Conservation (phyloP, 2,888 invertebrate species). For the Eilema sororculum region DNA sequence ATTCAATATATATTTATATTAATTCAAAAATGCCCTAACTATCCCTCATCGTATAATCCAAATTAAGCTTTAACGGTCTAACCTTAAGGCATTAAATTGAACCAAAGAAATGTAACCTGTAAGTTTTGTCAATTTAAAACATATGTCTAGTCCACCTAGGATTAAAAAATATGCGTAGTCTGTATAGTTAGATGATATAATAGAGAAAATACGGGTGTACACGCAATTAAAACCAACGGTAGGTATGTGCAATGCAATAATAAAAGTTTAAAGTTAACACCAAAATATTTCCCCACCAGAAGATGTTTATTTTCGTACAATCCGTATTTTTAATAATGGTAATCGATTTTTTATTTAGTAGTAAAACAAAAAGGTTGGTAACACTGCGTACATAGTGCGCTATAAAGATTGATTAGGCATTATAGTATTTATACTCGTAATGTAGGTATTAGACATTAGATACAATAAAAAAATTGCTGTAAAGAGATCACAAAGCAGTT, state of each 20-base stretch:
- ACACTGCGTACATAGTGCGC: constrained; percentile 12
- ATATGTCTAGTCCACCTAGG: constrained; percentile 37
- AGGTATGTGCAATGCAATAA: constrained; percentile 1
- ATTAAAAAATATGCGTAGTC: neutral
- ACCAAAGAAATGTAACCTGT: constrained; percentile 38
- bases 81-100: constrained; percentile 17
- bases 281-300: neutral
- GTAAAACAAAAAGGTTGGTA: neutral
- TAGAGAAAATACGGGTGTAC: neutral
- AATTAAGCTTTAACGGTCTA: constrained; percentile 7
- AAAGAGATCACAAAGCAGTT: neutral
- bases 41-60: constrained; percentile 11
- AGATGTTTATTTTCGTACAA: constrained; percentile 4
- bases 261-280: neutral
- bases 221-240: neutral
- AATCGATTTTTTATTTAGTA: neutral
- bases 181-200: neutral
- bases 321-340: constrained; percentile 2
- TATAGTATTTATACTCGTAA: constrained; percentile 1
- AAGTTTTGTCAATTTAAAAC: constrained; percentile 42
- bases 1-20: neutral
- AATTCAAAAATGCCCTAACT: neutral
- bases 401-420: constrained; percentile 9
- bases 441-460: neutral
- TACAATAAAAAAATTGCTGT: neutral